Percentiles rank a stretch among this genome's conserved stretches.
These are phyloP conservation scores for Galleria mellonella DNA, from an alignment of 1,140 invertebrate genomes.

Conservation along the genomic window DNA sequence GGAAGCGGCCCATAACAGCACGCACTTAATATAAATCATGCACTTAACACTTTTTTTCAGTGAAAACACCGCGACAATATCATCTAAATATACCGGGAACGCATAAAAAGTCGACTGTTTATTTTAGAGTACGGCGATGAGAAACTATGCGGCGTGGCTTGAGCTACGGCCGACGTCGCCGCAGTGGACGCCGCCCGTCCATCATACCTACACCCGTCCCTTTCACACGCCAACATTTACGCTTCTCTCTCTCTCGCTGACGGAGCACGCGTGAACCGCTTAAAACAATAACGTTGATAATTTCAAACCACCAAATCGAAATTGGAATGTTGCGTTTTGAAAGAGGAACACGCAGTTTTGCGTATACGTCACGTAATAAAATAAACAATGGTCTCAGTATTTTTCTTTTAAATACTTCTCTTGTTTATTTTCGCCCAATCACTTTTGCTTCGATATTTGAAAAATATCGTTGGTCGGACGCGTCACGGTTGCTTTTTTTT, in stretches of 20 bases:
- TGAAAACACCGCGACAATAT: conserved; percentile 51
- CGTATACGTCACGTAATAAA: too few relatives aligned
- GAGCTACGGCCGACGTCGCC: conserved; percentile 53
- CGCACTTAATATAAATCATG: conserved; percentile 69
- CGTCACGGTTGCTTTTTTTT: conserved; percentile 47
- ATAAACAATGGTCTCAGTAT: neutral
- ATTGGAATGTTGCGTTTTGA: conserved; percentile 38
- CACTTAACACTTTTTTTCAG: conserved; percentile 68
- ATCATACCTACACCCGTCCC: conserved; percentile 44
- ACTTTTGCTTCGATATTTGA: conserved; percentile 52
- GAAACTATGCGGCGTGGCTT: conserved; percentile 53
- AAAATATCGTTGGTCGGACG: conserved; percentile 43
- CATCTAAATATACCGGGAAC: conserved; percentile 61
- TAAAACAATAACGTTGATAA: conserved; percentile 56
- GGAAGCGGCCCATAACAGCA: conserved; percentile 52
- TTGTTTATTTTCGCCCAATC: conserved; percentile 46
- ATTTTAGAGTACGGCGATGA: conserved; percentile 57
- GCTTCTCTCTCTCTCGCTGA: conserved; percentile 21
- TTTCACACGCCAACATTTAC: conserved; percentile 15
- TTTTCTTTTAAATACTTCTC: conserved; percentile 28
- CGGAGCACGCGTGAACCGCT: conserved; percentile 41
- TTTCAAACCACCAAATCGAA: conserved; percentile 39
- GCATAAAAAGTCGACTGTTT: conserved; percentile 63
- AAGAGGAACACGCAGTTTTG: conserved; percentile 19
- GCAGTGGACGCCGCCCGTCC: conserved; percentile 38